Evolutionary conservation across 2,113 vertebrate genomes (phyloP).

Genomic region (Corythornis cristatus): DNA sequence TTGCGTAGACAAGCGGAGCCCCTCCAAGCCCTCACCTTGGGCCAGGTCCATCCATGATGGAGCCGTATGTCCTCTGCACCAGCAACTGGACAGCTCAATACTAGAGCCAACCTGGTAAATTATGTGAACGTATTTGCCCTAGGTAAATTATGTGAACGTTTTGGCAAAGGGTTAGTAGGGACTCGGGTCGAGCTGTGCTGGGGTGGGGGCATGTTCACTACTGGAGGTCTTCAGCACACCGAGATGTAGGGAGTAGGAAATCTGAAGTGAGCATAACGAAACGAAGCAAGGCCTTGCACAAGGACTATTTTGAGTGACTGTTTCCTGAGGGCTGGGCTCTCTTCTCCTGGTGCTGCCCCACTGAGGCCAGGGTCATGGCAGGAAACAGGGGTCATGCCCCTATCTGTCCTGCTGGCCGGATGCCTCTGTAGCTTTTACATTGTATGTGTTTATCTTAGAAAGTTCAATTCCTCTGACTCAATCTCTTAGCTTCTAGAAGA

Average conservation of each 20-base stretch:
- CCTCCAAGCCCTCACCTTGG: neutral
- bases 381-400: neutral
- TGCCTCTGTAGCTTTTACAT: neutral
- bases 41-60: neutral
- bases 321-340: neutral
- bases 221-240: neutral
- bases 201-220: neutral
- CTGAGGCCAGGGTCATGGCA: neutral
- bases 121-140: neutral
- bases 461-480: neutral
- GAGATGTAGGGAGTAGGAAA: neutral
- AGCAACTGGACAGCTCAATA: neutral
- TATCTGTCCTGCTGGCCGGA: neutral
- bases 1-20: neutral
- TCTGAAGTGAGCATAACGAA: neutral
- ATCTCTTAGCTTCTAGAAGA: neutral
- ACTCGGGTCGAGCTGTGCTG: neutral
- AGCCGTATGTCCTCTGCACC: neutral
- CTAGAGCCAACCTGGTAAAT: neutral
- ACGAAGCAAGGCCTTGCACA: neutral
- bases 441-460: neutral
- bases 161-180: neutral
- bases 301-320: neutral
- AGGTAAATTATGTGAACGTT: neutral
- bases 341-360: neutral